Evolutionary conservation across 1,140 invertebrate species (phyloP).

Genomic region (Ganaspis sp.): DNA sequence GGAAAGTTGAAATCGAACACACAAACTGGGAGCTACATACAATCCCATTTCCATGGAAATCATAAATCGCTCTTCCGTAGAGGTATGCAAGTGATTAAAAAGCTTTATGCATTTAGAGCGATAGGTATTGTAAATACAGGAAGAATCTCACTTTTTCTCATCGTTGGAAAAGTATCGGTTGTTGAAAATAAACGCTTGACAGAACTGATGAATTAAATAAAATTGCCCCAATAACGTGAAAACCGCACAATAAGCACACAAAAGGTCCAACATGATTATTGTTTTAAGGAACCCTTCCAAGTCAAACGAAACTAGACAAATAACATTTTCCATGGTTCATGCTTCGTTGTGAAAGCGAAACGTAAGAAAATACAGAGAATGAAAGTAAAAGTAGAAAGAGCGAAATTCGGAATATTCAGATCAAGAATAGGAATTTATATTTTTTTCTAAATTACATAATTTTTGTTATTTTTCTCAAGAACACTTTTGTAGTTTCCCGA

Average conservation of each 20-base stretch:
- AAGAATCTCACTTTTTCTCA: conserved; percentile 17
- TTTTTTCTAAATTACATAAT: too few relatives aligned
- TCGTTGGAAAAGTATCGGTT: not conserved
- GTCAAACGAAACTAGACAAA: conserved; percentile 56
- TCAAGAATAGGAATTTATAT: too few relatives aligned
- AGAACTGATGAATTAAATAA: conserved; percentile 3
- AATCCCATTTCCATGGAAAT: conserved; percentile 65
- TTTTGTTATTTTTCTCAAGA: too few relatives aligned
- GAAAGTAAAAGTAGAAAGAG: too few relatives aligned
- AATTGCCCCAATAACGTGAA: not conserved
- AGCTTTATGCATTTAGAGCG: conserved; percentile 59
- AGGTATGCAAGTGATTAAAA: conserved; percentile 65
- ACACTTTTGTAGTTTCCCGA: too few relatives aligned
- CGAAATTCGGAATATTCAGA: too few relatives aligned
- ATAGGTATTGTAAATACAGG: conserved; percentile 41
- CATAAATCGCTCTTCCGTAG: conserved; percentile 60
- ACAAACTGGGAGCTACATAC: conserved; percentile 21
- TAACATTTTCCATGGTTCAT: conserved; percentile 51
- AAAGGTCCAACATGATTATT: conserved; percentile 67
- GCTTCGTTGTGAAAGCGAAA: too few relatives aligned
- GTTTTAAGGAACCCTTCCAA: conserved; percentile 48
- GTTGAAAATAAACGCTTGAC: not conserved
- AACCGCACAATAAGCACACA: not conserved
- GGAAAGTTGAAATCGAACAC: conserved; percentile 16
- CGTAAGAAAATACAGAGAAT: too few relatives aligned